Percentiles rank a stretch among this genome's conserved stretches.
phyloP scores from a whole-genome alignment of 2,113 vertebrate genomes.

The Eonycteris spelaea region DNA sequence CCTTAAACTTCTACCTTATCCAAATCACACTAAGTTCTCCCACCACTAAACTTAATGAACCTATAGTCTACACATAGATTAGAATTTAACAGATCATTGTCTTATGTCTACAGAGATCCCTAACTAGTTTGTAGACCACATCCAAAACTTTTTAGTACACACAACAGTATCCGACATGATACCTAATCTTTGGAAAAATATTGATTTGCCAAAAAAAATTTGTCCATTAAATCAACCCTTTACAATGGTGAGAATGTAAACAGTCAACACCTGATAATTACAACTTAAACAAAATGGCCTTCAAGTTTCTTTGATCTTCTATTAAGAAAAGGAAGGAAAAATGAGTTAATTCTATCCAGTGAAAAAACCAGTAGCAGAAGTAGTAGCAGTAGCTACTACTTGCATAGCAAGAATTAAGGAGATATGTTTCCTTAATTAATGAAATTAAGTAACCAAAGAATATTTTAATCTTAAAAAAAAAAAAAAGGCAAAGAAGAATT shows the following conservation, averaged over 20 bases:
- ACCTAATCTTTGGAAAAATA: conserved; percentile 1
- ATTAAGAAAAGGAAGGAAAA: neutral
- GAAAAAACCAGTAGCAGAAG: neutral
- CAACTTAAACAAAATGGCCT: neutral
- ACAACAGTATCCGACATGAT: neutral
- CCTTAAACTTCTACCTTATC: neutral
- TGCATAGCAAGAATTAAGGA: neutral
- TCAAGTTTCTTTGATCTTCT: neutral
- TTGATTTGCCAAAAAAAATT: neutral
- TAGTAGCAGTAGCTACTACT: neutral
- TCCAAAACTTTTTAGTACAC: neutral
- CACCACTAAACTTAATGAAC: neutral
- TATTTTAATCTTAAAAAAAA: neutral
- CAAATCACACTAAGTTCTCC: neutral
- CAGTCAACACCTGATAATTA: neutral
- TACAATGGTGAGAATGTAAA: neutral
- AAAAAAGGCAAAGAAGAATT: neutral
- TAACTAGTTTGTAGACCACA: neutral
- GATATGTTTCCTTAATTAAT: neutral
- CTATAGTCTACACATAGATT: neutral
- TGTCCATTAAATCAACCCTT: neutral
- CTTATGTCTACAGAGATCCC: neutral
- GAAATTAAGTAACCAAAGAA: neutral
- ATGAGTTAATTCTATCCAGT: neutral
- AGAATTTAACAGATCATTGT: neutral